Percentiles rank a stretch among this genome's conserved stretches.
These are phyloP conservation scores for Nannoperca australis DNA, from an alignment of 2,797 vertebrate genomes.

Conservation along the genomic window DNA sequence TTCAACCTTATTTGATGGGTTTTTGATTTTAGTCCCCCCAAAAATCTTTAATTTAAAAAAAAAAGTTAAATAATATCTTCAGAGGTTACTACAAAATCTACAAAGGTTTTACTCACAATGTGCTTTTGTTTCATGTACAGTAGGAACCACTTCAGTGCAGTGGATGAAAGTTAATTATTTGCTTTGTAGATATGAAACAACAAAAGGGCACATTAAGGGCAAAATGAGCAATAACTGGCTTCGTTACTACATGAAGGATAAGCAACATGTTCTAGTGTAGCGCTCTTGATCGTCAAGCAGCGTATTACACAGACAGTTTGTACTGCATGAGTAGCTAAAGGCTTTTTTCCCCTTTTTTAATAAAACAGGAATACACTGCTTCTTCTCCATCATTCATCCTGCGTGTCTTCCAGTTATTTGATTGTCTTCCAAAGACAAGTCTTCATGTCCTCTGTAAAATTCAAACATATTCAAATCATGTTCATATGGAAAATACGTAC, in stretches of 20 bases:
- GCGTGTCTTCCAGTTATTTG: background rate
- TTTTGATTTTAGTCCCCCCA: background rate
- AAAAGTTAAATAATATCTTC: background rate
- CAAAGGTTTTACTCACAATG: background rate
- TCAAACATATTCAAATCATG: conserved; percentile 53
- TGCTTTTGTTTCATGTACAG: background rate
- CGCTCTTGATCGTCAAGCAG: background rate
- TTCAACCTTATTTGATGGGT: background rate
- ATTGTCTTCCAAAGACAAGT: conserved; percentile 8
- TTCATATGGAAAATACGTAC: conserved; percentile 11
- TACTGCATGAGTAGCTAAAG: background rate
- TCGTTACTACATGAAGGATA: background rate
- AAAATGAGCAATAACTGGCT: background rate
- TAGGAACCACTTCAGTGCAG: background rate
- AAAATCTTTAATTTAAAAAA: too few species aligned
- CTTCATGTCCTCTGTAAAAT: conserved; percentile 30
- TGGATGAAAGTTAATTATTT: conserved; percentile 2
- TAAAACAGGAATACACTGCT: background rate
- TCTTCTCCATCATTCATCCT: conserved; percentile 1
- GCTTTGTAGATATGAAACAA: conserved; percentile 8
- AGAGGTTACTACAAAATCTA: background rate
- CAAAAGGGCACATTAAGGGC: background rate
- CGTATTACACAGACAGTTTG: background rate
- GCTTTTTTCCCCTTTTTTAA: too few species aligned
- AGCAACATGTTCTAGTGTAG: background rate